These are phyloP conservation scores for Drosophila bifasciata DNA, from an alignment of 1,140 invertebrate species.

Conservation along the genomic window DNA sequence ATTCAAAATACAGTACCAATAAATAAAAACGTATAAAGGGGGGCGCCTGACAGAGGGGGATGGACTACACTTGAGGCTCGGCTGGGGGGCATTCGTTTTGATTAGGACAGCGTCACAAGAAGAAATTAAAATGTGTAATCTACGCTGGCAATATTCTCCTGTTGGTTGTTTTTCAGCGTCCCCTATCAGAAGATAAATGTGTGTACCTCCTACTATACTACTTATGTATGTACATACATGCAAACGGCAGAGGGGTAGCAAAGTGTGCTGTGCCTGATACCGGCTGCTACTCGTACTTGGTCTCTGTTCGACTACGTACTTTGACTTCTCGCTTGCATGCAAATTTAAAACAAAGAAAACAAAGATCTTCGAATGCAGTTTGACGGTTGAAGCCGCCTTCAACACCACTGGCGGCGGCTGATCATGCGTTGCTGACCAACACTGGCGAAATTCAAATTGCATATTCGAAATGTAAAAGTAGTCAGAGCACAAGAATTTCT, in stretches of 20 bases:
- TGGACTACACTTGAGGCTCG: conserved; percentile 11
- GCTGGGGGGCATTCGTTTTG: conserved; percentile 47
- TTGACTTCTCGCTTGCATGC: not conserved
- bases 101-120: conserved; percentile 44
- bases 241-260: conserved; percentile 1
- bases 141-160: conserved; percentile 32
- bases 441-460: no score
- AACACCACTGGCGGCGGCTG: not conserved
- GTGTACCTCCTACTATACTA: conserved; percentile 17
- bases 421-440: no score
- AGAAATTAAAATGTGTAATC: conserved; percentile 61
- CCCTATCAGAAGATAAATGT: conserved; percentile 55
- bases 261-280: conserved; percentile 17
- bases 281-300: conserved; percentile 4
- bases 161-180: conserved; percentile 31
- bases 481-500: no score
- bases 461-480: no score
- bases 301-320: conserved; percentile 4
- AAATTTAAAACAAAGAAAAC: no score
- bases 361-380: no score
- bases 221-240: not conserved
- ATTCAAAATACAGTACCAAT: conserved; percentile 44
- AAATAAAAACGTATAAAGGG: not conserved
- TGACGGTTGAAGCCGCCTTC: no score
- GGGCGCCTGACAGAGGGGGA: not conserved